Conservation (phyloP, 2,888 invertebrate species). For the Chymomyza procnemis region DNA sequence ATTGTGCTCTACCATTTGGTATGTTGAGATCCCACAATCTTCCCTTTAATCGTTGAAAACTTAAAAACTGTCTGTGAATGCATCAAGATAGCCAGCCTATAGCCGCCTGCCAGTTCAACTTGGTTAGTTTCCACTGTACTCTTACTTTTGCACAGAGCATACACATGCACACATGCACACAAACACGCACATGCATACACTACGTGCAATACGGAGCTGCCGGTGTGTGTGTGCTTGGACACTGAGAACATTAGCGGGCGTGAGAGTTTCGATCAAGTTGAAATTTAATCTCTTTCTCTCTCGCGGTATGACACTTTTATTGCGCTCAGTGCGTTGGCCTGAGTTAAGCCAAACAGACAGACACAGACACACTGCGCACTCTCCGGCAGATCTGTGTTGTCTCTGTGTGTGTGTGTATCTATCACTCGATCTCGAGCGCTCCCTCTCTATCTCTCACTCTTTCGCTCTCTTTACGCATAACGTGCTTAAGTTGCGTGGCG, state of each 20-base stretch:
- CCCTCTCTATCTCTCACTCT: no score
- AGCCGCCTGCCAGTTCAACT: neutral
- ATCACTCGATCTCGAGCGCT: slow-evolving; percentile 29
- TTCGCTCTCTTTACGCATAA: slow-evolving; percentile 53
- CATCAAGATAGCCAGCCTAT: no score
- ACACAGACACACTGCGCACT: neutral
- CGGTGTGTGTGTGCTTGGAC: neutral
- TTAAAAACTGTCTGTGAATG: no score
- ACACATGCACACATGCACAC: neutral
- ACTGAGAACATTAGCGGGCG: neutral
- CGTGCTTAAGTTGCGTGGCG: neutral
- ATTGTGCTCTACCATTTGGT: no score
- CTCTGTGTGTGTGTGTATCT: slow-evolving; percentile 2
- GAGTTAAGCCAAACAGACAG: neutral
- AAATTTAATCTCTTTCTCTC: neutral
- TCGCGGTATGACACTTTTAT: no score
- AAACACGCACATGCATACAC: neutral
- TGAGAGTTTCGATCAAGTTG: neutral
- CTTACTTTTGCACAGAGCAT: neutral
- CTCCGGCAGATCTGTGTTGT: neutral
- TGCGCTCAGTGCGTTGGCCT: neutral
- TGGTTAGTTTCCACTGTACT: neutral
- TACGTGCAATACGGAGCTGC: no score
- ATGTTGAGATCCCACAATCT: no score
- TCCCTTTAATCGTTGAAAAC: no score